Percentiles rank a stretch among this genome's conserved stretches.
Evolutionary conservation across 1,140 invertebrate species (phyloP).

Genomic region (Pseudoatta argentina): DNA sequence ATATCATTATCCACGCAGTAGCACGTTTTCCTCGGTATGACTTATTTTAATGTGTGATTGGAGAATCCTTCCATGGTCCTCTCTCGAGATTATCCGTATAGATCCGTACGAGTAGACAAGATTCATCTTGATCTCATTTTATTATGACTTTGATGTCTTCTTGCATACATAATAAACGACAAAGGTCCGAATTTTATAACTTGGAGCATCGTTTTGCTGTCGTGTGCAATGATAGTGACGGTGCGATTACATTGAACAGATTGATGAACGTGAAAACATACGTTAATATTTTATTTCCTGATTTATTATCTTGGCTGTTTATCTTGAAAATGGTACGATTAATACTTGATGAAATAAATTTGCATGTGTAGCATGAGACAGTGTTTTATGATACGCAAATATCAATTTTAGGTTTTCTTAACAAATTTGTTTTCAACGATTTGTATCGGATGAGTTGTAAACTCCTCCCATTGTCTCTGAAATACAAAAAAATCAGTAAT

Average conservation of each 20-base stretch:
- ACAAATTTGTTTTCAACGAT: neutral
- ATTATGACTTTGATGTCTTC: slow-evolving; percentile 13
- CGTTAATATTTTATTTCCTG: neutral
- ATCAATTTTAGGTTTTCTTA: neutral
- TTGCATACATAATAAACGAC: slow-evolving; percentile 11
- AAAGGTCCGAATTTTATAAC: neutral
- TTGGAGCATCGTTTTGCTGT: neutral
- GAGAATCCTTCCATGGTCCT: too few species aligned
- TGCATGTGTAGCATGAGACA: neutral
- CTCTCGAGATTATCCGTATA: slow-evolving; percentile 7
- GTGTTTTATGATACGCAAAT: neutral
- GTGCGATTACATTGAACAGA: neutral
- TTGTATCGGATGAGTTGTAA: neutral
- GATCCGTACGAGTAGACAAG: slow-evolving; percentile 18
- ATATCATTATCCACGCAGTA: neutral
- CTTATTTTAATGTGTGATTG: slow-evolving; percentile 14
- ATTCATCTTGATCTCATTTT: slow-evolving; percentile 20
- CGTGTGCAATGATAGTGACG: neutral
- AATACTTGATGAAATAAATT: neutral
- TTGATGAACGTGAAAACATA: neutral
- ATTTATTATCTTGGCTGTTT: neutral
- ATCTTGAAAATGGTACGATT: neutral
- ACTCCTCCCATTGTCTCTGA: neutral
- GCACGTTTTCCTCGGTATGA: slow-evolving; percentile 10
- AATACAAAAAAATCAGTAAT: neutral